These are phyloP conservation scores for Rutpela maculata DNA, from an alignment of 2,888 invertebrate species.

Conservation along the genomic window DNA sequence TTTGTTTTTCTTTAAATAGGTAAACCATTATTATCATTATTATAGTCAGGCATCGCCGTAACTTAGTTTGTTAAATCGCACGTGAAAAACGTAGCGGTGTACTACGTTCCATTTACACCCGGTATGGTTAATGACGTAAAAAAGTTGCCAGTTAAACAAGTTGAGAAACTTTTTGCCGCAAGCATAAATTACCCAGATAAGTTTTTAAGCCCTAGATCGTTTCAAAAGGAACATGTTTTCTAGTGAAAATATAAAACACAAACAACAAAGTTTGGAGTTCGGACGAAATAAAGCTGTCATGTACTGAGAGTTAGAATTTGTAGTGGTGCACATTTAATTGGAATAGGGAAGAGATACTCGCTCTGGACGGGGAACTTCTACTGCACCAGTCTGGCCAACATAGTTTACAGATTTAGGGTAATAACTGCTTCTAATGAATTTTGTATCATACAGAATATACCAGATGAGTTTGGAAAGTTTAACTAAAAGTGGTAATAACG, in stretches of 20 bases:
- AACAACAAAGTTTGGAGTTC: slow-evolving; percentile 25
- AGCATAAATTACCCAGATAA: slow-evolving; percentile 24
- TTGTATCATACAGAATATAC: slow-evolving; percentile 3
- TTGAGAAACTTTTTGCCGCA: slow-evolving; percentile 26
- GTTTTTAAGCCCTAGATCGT: slow-evolving; percentile 28
- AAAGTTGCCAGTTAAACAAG: slow-evolving; percentile 6
- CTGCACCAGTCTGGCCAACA: slow-evolving; percentile 7
- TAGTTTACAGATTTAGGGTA: slow-evolving; percentile 12
- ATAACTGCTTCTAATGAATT: slow-evolving; percentile 2
- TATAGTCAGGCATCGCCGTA: too few species aligned
- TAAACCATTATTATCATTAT: too few species aligned
- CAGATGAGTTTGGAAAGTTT: background rate
- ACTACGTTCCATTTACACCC: background rate
- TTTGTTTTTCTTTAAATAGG: too few species aligned
- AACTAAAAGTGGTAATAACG: background rate
- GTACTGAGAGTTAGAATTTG: slow-evolving; percentile 35
- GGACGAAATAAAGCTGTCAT: slow-evolving; percentile 33
- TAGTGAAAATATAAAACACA: slow-evolving; percentile 31
- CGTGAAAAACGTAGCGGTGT: too few species aligned
- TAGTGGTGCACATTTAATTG: slow-evolving; percentile 31
- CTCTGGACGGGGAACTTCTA: background rate
- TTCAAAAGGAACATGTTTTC: slow-evolving; percentile 21
- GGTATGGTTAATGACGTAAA: slow-evolving; percentile 13
- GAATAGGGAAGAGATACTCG: slow-evolving; percentile 10
- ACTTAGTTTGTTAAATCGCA: too few species aligned